Conservation (phyloP, 2,113 vertebrate genomes). For the Salminus brasiliensis region DNA sequence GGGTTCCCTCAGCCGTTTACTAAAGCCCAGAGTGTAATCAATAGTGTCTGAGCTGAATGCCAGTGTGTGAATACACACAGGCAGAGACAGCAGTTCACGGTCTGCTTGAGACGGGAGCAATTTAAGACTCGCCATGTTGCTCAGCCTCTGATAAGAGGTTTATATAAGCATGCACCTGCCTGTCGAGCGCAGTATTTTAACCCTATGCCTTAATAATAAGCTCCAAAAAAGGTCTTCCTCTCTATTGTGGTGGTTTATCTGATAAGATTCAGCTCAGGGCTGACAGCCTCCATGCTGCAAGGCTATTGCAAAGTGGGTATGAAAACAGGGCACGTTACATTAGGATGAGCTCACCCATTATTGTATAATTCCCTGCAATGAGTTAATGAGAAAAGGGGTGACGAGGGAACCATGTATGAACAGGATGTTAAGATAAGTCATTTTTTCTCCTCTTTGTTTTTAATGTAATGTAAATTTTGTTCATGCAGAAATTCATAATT, state of each 20-base stretch:
- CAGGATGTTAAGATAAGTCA: not conserved
- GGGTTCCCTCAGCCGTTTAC: not conserved
- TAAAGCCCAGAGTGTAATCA: not conserved
- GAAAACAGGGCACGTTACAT: not conserved
- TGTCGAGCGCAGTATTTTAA: not conserved
- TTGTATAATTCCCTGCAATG: not conserved
- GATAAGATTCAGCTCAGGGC: not conserved
- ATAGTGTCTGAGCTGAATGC: not conserved
- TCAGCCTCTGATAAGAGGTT: not conserved
- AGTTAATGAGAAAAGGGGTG: not conserved
- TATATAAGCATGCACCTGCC: not conserved
- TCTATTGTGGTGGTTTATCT: not conserved
- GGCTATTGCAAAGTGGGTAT: not conserved
- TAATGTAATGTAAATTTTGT: not conserved
- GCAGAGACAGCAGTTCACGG: not conserved
- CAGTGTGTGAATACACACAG: not conserved
- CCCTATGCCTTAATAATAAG: not conserved
- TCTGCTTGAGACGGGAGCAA: not conserved
- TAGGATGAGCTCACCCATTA: constrained; percentile 29
- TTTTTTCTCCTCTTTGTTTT: not conserved
- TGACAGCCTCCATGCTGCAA: not conserved
- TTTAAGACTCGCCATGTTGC: not conserved
- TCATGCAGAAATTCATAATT: too few species aligned
- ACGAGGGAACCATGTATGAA: not conserved
- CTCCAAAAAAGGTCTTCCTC: not conserved